These are phyloP conservation scores for Datnioides undecimradiatus DNA, from an alignment of 2,113 vertebrate genomes.

Conservation along the genomic window DNA sequence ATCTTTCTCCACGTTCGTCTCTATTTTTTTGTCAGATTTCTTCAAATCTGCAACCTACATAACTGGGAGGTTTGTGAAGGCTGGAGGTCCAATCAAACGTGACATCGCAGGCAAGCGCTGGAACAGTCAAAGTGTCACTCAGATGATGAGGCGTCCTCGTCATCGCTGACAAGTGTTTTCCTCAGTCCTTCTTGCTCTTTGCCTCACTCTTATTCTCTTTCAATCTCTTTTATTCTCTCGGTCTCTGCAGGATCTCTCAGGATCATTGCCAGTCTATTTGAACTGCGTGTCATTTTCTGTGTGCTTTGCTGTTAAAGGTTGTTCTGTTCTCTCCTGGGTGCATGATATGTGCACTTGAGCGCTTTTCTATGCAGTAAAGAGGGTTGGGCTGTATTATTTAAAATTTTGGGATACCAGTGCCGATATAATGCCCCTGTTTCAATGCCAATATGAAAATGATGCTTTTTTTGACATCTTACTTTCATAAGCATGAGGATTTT, in stretches of 20 bases:
- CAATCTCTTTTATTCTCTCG: conserved; percentile 11
- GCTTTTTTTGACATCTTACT: neutral
- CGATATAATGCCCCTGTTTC: neutral
- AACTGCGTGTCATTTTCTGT: neutral
- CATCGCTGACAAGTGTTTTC: conserved; percentile 33
- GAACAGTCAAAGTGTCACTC: conserved; percentile 45
- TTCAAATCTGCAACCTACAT: conserved; percentile 27
- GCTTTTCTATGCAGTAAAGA: neutral
- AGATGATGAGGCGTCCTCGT: conserved; percentile 22
- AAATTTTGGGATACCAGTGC: neutral
- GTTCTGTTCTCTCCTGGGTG: neutral
- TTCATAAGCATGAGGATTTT: too few species aligned
- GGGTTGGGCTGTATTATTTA: neutral
- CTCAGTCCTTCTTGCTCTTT: too few species aligned
- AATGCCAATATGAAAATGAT: neutral
- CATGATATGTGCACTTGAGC: neutral
- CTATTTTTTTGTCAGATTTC: conserved; percentile 30
- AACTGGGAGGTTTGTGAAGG: conserved; percentile 14
- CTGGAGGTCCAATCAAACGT: conserved; percentile 14
- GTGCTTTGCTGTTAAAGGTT: conserved; percentile 1
- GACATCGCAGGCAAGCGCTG: conserved; percentile 19
- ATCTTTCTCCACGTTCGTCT: conserved; percentile 21
- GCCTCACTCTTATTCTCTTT: neutral
- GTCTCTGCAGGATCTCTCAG: conserved; percentile 10
- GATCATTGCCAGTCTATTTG: neutral